phyloP scores from a whole-genome alignment of 2,113 vertebrate species.

The Corvus hawaiiensis region DNA sequence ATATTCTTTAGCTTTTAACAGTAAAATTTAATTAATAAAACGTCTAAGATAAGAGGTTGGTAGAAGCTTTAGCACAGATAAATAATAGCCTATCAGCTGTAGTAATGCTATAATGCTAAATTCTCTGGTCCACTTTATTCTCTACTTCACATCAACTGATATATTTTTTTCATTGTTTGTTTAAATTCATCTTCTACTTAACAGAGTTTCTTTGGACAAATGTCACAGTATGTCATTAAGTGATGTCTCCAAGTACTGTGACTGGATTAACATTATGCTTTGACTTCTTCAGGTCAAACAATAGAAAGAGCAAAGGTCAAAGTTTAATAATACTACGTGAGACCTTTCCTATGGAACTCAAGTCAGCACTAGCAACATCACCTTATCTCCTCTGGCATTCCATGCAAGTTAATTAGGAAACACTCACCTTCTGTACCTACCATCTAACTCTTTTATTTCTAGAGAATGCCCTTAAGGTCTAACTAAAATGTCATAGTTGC shows the following conservation, averaged over 20 bases:
- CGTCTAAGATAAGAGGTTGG: background rate
- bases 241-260: background rate
- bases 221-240: background rate
- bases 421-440: background rate
- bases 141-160: background rate
- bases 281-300: background rate
- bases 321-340: background rate
- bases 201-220: background rate
- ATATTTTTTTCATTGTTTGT: background rate
- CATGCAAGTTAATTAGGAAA: slow-evolving; percentile 24
- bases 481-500: background rate
- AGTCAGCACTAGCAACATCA: background rate
- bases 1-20: background rate
- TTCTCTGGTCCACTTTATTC: background rate
- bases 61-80: background rate
- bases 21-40: background rate
- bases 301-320: background rate
- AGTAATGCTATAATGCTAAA: background rate
- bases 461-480: background rate
- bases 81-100: background rate
- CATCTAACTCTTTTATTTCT: slow-evolving; percentile 7
- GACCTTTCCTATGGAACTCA: background rate
- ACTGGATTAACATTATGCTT: background rate
- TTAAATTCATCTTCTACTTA: background rate
- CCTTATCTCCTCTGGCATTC: slow-evolving; percentile 19